These are phyloP conservation scores for Eupithecia tripunctaria DNA, from an alignment of 2,888 invertebrate species.

Conservation along the genomic window DNA sequence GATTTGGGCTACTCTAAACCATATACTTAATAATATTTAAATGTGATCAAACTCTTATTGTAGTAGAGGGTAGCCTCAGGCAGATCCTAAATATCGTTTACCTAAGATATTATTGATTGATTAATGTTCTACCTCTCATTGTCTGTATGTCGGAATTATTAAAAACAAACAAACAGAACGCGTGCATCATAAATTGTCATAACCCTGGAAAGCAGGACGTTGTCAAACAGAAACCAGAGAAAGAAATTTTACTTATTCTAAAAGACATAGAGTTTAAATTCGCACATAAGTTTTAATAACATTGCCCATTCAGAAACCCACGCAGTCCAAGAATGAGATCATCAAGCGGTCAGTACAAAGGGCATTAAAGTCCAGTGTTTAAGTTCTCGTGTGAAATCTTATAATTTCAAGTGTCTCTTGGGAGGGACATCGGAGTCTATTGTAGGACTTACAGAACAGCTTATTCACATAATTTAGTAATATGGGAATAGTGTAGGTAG, in stretches of 20 bases:
- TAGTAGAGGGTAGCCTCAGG: not conserved
- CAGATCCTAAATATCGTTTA: not conserved
- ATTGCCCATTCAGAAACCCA: slow-evolving; percentile 38
- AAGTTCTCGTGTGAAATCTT: slow-evolving; percentile 50
- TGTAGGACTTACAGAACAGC: slow-evolving; percentile 18
- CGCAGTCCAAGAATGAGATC: slow-evolving; percentile 48
- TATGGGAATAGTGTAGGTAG: no score
- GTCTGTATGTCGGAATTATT: not conserved
- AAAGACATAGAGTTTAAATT: slow-evolving; percentile 14
- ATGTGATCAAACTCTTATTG: no score
- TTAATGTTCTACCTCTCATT: not conserved
- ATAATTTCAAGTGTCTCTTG: slow-evolving; percentile 43
- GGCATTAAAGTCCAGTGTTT: slow-evolving; percentile 45
- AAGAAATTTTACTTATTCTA: slow-evolving; percentile 8
- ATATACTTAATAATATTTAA: no score
- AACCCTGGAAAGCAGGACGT: slow-evolving; percentile 2
- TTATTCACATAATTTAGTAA: not conserved
- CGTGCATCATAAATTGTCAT: slow-evolving; percentile 9
- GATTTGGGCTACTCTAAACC: not conserved
- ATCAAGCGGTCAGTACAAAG: slow-evolving; percentile 48
- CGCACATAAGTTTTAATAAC: slow-evolving; percentile 22
- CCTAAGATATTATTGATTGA: not conserved
- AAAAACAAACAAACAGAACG: slow-evolving; percentile 13
- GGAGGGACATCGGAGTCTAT: slow-evolving; percentile 33
- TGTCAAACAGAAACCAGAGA: slow-evolving; percentile 13